Percentiles rank a stretch among this genome's conserved stretches.
phyloP scores from a whole-genome alignment of 2,797 vertebrate species.

The Poecilia picta region DNA sequence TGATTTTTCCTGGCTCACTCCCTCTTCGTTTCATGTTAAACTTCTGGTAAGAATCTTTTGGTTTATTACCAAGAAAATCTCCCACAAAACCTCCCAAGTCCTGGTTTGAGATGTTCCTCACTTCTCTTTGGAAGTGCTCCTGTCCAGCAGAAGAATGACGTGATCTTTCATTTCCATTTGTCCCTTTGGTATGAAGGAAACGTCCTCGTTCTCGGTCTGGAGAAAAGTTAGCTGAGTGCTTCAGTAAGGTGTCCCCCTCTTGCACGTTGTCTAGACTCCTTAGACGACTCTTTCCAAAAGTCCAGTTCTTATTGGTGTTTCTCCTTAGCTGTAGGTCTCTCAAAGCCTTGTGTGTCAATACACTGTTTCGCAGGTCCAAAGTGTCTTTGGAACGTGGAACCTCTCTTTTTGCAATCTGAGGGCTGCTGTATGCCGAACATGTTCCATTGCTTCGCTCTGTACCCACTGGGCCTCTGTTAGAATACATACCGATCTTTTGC shows the following conservation, averaged over 20 bases:
- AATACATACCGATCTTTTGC: conserved; percentile 45
- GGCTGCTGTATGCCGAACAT: conserved; percentile 84
- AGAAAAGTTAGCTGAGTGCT: conserved; percentile 34
- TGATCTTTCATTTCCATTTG: conserved; percentile 74
- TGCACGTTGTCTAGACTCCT: conserved; percentile 71
- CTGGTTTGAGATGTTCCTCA: conserved; percentile 47
- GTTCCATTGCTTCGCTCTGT: conserved; percentile 60
- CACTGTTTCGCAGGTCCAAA: conserved; percentile 60
- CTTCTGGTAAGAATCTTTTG: conserved; percentile 32
- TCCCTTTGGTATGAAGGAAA: conserved; percentile 41
- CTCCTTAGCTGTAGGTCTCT: conserved; percentile 68
- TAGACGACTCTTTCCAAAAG: conserved; percentile 68
- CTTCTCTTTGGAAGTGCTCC: conserved; percentile 52
- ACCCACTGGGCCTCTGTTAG: conserved; percentile 47
- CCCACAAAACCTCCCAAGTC: conserved; percentile 24
- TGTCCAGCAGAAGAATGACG: conserved; percentile 30
- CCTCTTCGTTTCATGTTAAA: conserved; percentile 48
- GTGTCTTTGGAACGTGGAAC: conserved; percentile 73
- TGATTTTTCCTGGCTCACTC: conserved; percentile 77
- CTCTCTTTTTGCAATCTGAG: conserved; percentile 74
- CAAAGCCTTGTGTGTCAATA: conserved; percentile 62
- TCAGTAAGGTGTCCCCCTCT: conserved; percentile 13
- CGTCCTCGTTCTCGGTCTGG: conserved; percentile 30
- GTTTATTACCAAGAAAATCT: conserved; percentile 34
- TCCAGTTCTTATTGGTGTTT: conserved; percentile 80